Evolutionary conservation across 2,888 invertebrate genomes (phyloP), one percentile per base, ranked within the genome.

Genomic region (Euplexia lucipara): DNA sequence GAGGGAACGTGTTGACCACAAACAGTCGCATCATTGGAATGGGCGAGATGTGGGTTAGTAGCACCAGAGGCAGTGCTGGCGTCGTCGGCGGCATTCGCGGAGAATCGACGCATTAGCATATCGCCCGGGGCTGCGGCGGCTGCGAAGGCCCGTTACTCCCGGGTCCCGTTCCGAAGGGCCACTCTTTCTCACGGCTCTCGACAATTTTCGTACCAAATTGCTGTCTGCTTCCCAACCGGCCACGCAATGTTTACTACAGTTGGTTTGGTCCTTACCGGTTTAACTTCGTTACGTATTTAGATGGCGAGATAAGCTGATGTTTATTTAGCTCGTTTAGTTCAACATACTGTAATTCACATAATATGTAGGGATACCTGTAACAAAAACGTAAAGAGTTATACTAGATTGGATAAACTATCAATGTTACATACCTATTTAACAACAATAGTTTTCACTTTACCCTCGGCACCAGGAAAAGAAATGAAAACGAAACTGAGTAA

Each of bases 11-110:
- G 87, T 86, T 91, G 91, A 90, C 90, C 91, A 90, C 91, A 89
- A 91, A 88, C 90, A 90, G 91, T 89, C 90, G 89, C 90, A 92
- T 93, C 93, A 91, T 90, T 87, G 89, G 87, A 83, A 82, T 79
- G 83, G 75, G 77, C 81, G 88, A 91, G 91, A 95, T 94, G 94
- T 94, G 87, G 95, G 95, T 95, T 91, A 95, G 94, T 95, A 81
- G 94, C 88, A 92, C 91, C 88, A 84, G 84, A 84, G 87, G 85
- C 85, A 82, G 85, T 82, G 86, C 86, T 81, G 83, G 83, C 85
- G 70, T 82, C 75, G 83, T 80, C 81, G 84, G 79, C 87, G 78
- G 86, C 83, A 81, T 83, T 87, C 82, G 81, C 84, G 81, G 83
- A 86, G 89, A 90, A 86, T 88, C 86, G 83, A 80, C 84, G 84